Conservation (phyloP, 2,113 vertebrate species). For the Cervus canadensis region DNA sequence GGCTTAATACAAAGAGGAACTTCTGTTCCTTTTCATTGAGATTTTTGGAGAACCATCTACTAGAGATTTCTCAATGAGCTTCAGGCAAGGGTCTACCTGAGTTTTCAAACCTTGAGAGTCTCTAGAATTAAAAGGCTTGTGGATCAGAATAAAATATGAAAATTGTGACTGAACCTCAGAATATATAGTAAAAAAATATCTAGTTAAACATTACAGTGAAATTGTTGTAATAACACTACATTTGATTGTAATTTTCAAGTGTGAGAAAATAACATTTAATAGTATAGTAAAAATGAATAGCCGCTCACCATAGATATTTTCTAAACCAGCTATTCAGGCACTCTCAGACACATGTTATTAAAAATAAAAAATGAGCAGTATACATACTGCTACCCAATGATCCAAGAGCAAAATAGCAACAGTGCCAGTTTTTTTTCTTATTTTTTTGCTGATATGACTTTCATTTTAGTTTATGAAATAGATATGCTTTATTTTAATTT, state of each 20-base stretch:
- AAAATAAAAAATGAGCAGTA: background rate
- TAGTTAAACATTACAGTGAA: background rate
- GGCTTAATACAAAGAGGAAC: background rate
- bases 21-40: background rate
- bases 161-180: background rate
- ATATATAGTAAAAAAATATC: background rate
- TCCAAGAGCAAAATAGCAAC: background rate
- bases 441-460: background rate
- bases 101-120: background rate
- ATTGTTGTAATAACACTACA: background rate
- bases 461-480: background rate
- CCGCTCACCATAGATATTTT: background rate
- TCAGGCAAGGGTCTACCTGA: background rate
- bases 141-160: background rate
- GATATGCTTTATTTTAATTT: background rate
- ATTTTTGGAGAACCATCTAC: background rate
- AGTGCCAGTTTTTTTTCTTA: background rate
- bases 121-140: background rate
- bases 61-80: background rate
- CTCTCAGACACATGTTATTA: background rate
- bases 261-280: background rate
- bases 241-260: constrained; percentile 30
- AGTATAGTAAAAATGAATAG: constrained; percentile 16
- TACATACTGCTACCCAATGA: constrained; percentile 33
- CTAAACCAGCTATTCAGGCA: background rate